Conservation (phyloP, 2,797 vertebrate genomes). For the Netta rufina region DNA sequence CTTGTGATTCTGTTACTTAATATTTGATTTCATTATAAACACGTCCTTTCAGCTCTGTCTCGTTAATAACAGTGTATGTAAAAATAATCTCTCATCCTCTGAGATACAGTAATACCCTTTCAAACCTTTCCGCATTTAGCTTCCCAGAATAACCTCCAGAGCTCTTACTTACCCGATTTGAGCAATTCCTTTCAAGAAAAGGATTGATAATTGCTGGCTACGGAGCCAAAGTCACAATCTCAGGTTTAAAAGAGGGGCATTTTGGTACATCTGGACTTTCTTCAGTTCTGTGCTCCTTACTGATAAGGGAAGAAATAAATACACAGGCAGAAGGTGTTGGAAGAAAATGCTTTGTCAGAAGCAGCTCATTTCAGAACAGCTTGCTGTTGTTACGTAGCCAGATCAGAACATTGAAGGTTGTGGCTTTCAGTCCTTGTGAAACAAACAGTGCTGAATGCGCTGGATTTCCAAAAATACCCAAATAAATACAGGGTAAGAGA, state of each 20-base stretch:
- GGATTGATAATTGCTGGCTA: background rate
- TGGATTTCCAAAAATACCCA: background rate
- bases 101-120: background rate
- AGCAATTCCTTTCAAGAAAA: background rate
- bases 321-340: background rate
- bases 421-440: background rate
- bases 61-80: background rate
- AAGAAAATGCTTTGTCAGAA: constrained; percentile 32
- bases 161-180: background rate
- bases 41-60: background rate
- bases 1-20: background rate
- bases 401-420: background rate
- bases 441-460: background rate
- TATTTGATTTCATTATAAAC: background rate
- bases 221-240: background rate
- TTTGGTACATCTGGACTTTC: background rate
- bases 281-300: background rate
- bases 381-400: background rate
- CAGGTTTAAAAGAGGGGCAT: background rate
- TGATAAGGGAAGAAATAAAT: background rate
- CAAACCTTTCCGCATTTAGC: background rate
- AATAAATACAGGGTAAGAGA: background rate
- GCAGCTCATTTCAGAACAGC: background rate
- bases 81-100: background rate
- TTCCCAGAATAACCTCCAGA: background rate